A percentile compares a stretch with the other conserved stretches of the same genome.
phyloP scores from a whole-genome alignment of 2,797 vertebrate genomes.

The Crotalus adamanteus region DNA sequence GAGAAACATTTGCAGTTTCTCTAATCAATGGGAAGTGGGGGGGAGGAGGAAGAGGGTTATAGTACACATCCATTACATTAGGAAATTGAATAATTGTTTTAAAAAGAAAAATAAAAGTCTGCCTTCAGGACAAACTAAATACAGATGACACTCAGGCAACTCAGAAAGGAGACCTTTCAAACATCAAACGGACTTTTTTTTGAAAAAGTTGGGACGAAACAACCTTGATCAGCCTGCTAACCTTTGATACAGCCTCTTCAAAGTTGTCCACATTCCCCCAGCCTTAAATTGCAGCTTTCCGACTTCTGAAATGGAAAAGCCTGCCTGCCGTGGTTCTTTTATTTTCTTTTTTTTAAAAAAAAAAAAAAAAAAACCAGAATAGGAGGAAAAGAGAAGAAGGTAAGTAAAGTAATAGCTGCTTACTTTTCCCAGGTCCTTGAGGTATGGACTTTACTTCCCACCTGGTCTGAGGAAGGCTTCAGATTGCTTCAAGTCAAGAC shows the following conservation, averaged over 20 bases:
- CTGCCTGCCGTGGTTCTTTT: neutral
- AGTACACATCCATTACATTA: neutral
- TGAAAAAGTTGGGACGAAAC: neutral
- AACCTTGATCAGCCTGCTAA: neutral
- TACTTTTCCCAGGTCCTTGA: slow-evolving; percentile 14
- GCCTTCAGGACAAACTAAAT: slow-evolving; percentile 28
- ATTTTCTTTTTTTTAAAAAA: neutral
- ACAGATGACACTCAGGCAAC: slow-evolving; percentile 1
- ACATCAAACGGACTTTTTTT: slow-evolving; percentile 7
- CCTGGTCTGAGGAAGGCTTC: slow-evolving; percentile 26
- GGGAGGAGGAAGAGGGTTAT: neutral
- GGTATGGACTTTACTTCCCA: neutral
- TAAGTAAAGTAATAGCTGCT: neutral
- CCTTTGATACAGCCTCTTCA: neutral
- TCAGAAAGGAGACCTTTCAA: neutral
- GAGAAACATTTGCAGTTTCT: neutral
- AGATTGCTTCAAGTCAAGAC: neutral
- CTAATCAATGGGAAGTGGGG: neutral
- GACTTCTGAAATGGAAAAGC: neutral
- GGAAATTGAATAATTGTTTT: neutral
- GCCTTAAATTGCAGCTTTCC: neutral
- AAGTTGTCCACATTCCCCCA: neutral
- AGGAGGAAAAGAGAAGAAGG: neutral
- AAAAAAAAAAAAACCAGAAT: neutral
- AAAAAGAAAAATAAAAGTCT: neutral